phyloP scores from a whole-genome alignment of 2,797 vertebrate species.

The Tragelaphus oryx region DNA sequence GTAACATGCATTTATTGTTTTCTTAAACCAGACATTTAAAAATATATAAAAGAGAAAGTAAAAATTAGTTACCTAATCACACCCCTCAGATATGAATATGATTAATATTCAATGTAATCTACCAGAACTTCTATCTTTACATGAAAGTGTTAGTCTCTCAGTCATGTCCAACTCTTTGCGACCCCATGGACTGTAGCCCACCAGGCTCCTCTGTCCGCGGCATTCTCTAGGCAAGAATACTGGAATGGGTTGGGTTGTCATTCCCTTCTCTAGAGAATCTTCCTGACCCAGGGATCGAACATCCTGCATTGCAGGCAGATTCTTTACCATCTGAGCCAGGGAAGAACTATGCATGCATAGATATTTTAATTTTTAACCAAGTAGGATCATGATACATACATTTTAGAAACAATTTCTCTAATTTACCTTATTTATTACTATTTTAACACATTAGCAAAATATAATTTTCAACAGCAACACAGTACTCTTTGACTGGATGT shows the following conservation, averaged over 20 bases:
- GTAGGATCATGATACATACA: not conserved
- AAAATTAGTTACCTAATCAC: not conserved
- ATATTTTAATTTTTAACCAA: conserved; percentile 8
- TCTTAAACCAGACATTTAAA: not conserved
- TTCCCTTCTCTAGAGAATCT: not conserved
- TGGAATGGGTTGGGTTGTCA: not conserved
- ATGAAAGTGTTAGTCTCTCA: not conserved
- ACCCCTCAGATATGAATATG: not conserved
- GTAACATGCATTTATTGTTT: not conserved
- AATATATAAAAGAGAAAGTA: not conserved
- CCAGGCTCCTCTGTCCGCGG: not conserved
- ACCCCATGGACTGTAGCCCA: not conserved
- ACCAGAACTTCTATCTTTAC: not conserved
- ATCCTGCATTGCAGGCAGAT: not conserved
- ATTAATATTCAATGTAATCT: not conserved
- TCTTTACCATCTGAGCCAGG: not conserved
- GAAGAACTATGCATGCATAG: not conserved
- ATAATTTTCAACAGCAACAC: not conserved
- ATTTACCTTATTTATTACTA: not conserved
- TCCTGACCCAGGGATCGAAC: not conserved
- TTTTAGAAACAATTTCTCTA: conserved; percentile 2
- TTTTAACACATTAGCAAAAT: conserved; percentile 3
- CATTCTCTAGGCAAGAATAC: not conserved
- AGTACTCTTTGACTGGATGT: not conserved
- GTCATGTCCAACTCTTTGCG: not conserved